These are phyloP conservation scores for Hyperopisus bebe DNA, from an alignment of 2,113 vertebrate genomes.

Conservation along the genomic window DNA sequence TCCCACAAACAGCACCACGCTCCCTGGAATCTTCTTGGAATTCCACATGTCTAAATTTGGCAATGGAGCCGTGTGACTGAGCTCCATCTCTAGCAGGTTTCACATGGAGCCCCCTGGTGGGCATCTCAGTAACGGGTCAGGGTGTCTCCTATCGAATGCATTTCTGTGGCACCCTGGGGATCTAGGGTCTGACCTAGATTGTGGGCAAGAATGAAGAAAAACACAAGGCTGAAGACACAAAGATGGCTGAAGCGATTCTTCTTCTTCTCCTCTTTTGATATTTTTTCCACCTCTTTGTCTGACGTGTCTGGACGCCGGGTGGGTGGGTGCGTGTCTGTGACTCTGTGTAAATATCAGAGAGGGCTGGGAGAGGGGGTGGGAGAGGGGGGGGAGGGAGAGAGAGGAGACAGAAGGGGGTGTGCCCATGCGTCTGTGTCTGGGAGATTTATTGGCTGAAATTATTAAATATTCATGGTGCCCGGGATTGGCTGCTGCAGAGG, in stretches of 20 bases:
- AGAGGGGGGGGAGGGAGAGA: not conserved
- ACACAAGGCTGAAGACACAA: not conserved
- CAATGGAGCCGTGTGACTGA: not conserved
- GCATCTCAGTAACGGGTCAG: not conserved
- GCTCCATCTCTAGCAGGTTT: not conserved
- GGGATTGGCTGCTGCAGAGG: constrained; percentile 52
- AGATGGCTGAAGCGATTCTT: not conserved
- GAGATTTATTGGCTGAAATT: constrained; percentile 42
- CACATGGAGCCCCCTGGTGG: not conserved
- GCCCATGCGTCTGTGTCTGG: constrained; percentile 6
- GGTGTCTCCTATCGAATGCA: not conserved
- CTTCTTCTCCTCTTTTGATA: not conserved
- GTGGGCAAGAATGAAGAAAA: not conserved
- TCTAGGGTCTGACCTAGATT: not conserved
- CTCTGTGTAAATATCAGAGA: constrained; percentile 8
- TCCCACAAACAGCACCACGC: not conserved
- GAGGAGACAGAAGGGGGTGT: not conserved
- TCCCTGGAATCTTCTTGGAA: not conserved
- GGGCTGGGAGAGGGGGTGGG: not conserved
- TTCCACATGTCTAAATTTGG: constrained; percentile 12
- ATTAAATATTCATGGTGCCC: constrained; percentile 40
- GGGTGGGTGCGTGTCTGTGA: not conserved
- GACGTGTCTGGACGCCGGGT: not conserved
- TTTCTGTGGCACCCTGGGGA: not conserved
- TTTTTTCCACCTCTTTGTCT: not conserved